Evolutionary conservation across 1,140 invertebrate species (phyloP).

Genomic region (Drosophila orosa): DNA sequence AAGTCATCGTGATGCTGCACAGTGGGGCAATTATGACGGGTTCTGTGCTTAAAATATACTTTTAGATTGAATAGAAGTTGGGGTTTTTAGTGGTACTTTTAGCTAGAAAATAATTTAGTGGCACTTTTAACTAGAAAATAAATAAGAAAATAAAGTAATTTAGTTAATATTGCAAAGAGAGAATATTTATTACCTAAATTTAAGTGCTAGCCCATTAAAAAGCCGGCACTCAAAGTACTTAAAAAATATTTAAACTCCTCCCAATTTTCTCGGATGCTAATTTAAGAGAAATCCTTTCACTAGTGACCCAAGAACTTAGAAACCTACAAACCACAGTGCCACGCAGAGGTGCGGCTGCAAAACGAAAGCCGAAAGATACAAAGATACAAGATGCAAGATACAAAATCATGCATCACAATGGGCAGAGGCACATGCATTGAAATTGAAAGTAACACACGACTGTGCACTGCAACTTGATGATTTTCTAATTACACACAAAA

Average conservation of each 20-base stretch:
- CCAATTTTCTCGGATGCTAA: background rate
- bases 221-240: background rate
- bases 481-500: conserved; percentile 55
- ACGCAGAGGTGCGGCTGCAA: conserved; percentile 34
- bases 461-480: conserved; percentile 49
- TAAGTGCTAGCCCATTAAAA: background rate
- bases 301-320: background rate
- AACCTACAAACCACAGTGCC: background rate
- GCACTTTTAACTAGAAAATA: background rate
- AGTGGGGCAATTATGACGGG: background rate
- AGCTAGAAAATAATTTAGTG: too few relatives aligned
- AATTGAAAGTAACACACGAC: conserved; percentile 55
- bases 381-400: conserved; percentile 39
- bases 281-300: background rate
- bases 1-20: conserved; percentile 33
- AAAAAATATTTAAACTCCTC: background rate
- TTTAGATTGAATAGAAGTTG: too few relatives aligned
- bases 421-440: conserved; percentile 23
- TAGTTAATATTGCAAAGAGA: background rate
- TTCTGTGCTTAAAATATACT: background rate
- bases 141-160: background rate
- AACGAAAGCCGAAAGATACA: conserved; percentile 38
- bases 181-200: background rate
- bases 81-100: too few relatives aligned
- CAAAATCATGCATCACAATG: conserved; percentile 50